Evolutionary conservation across 2,113 vertebrate genomes (phyloP).

Genomic region (Chloroceryle aenea): DNA sequence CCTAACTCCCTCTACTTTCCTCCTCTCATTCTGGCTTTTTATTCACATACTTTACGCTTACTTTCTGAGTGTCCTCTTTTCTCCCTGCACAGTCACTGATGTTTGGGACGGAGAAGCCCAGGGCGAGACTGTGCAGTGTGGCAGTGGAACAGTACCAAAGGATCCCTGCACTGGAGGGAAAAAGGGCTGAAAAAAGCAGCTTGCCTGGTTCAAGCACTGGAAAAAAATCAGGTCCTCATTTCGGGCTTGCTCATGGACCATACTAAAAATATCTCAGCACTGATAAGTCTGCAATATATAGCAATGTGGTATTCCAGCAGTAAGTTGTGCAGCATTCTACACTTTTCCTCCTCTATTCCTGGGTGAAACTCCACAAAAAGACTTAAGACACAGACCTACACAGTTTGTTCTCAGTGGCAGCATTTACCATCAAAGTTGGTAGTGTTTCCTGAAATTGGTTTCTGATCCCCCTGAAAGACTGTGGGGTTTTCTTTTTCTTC

Average conservation of each 20-base stretch:
- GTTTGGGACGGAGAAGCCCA: background rate
- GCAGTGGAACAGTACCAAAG: background rate
- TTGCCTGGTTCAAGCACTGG: background rate
- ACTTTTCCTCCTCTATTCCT: background rate
- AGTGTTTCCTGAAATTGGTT: constrained; percentile 75
- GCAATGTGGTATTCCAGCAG: background rate
- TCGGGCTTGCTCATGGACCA: background rate
- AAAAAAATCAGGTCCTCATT: background rate
- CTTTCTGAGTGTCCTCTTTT: background rate
- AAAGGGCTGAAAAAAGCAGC: background rate
- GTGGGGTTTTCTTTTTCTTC: background rate
- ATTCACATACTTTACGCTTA: background rate
- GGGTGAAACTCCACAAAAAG: background rate
- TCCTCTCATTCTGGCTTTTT: background rate
- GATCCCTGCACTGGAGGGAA: background rate
- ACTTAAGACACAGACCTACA: background rate
- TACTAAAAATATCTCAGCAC: background rate
- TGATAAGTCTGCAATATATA: background rate
- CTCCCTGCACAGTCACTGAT: no score
- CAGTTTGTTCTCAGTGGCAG: constrained; percentile 7
- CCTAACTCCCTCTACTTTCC: background rate
- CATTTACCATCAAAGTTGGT: constrained; percentile 60
- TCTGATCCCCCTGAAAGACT: constrained; percentile 69
- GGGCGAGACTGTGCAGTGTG: background rate
- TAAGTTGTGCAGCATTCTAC: background rate